These are phyloP conservation scores for Arctopsyche grandis DNA, from an alignment of 1,140 invertebrate species.

Conservation along the genomic window DNA sequence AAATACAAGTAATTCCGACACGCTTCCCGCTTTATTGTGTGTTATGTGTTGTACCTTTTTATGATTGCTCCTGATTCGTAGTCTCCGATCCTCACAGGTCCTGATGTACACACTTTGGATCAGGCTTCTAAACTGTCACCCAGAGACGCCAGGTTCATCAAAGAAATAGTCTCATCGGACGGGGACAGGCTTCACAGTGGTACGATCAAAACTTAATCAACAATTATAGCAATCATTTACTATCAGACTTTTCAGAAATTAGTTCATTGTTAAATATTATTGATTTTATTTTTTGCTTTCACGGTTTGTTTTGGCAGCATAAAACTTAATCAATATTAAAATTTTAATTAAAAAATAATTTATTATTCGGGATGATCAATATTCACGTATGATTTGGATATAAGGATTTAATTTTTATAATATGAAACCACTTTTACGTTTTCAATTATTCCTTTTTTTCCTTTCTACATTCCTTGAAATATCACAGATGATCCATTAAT, in stretches of 20 bases:
- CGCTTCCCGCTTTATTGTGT: too few relatives aligned
- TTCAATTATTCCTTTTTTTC: too few relatives aligned
- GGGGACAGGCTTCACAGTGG: constrained; percentile 41
- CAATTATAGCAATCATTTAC: not conserved
- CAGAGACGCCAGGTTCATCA: constrained; percentile 46
- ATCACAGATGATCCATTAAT: too few relatives aligned
- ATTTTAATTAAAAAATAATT: too few relatives aligned
- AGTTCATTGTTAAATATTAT: not conserved
- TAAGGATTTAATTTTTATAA: too few relatives aligned
- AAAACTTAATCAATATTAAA: not conserved
- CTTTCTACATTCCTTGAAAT: too few relatives aligned
- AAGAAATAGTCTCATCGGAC: constrained; percentile 38
- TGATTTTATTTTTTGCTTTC: constrained; percentile 19
- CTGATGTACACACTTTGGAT: constrained; percentile 40
- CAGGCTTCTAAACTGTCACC: constrained; percentile 44
- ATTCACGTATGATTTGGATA: too few relatives aligned
- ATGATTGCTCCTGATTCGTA: constrained; percentile 4
- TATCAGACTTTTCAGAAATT: not conserved
- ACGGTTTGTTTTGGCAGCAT: constrained; percentile 20
- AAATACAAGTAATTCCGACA: too few relatives aligned
- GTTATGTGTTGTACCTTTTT: too few relatives aligned
- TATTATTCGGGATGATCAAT: too few relatives aligned
- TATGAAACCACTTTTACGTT: too few relatives aligned
- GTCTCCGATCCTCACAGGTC: constrained; percentile 42
- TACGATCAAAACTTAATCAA: constrained; percentile 28